Evolutionary conservation across 1,140 invertebrate genomes (phyloP), one percentile per base, ranked within the genome.

Genomic region (Musca domestica): DNA sequence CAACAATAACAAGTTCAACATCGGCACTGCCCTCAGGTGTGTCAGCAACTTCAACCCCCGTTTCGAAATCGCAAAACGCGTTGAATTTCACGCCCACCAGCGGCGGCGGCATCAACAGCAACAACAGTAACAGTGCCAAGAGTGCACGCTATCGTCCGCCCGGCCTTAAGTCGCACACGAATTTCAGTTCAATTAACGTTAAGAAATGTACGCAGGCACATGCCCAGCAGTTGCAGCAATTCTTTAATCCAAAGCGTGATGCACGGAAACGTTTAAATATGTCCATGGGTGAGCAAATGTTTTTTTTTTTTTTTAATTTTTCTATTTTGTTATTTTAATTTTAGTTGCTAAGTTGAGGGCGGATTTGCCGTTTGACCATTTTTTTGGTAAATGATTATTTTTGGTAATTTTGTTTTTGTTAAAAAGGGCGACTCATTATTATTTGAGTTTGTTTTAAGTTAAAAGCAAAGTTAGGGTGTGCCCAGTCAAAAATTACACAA

Each of bases 141-240:
- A 94, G 92, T 27, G 93, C 93, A 4, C 83, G 94, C 2, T 95
- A 95, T 76, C 83, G 93, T 2, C 92, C 93, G 0, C 93, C 93
- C 0, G 93, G 93, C 0, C 91, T 92, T 80, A 6, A 74, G 77
- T 73, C 70, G 73, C 6, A 66, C 74, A 27, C 30, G 9, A 61
- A 41, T 20, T 61, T 61, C 34, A 30, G 56, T n/a, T 61, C 56
- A 34, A 12, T 61, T 17, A 86, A 86, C 1, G 85, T 87, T 15
- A 91, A 91, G 68, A 83, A 90, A 19, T 89, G 27, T 61, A 17
- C 56, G 27, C 56, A 61, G 12, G 17, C 91, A 6, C 86, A 89
- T 19, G 90, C 90, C 4, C 89, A 89, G 0, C 90, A 91, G 0
- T 83, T 92, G 9, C 90, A 91, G 64, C 82, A 87, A 27, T 82